Percentiles rank a stretch among this genome's conserved stretches.
Conservation (phyloP, 2,797 vertebrate genomes). For the Alectoris magna region DNA sequence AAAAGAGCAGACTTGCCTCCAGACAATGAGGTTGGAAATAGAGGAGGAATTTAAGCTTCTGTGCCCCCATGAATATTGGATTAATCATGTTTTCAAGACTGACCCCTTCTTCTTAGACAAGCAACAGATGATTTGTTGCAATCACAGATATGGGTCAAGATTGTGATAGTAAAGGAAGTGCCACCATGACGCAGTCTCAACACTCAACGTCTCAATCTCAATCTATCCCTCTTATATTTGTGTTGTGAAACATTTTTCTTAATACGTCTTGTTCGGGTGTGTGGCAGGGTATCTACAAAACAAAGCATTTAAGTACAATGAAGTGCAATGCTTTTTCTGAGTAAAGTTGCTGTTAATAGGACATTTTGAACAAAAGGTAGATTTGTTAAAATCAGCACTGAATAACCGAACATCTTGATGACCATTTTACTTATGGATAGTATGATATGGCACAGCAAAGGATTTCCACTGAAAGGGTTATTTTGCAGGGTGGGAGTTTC, state of each 20-base stretch:
- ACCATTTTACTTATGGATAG: neutral
- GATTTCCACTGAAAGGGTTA: neutral
- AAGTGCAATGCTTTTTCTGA: neutral
- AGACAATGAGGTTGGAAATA: neutral
- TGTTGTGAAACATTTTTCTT: neutral
- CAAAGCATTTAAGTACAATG: neutral
- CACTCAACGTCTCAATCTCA: neutral
- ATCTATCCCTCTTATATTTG: neutral
- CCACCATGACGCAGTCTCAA: neutral
- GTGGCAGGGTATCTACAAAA: neutral
- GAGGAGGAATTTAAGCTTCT: neutral
- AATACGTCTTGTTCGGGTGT: neutral
- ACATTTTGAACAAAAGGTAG: neutral
- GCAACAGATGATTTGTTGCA: neutral
- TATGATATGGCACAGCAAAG: neutral
- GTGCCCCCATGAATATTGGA: neutral
- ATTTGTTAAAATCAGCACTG: neutral
- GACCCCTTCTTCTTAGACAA: neutral
- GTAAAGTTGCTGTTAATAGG: neutral
- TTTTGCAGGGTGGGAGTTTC: neutral
- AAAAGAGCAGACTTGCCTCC: neutral
- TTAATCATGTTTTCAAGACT: neutral
- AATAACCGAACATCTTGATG: neutral
- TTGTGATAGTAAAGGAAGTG: neutral
- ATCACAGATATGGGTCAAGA: accelerated